phyloP scores from a whole-genome alignment of 2,888 invertebrate species.

The Cyclophora albipunctata region DNA sequence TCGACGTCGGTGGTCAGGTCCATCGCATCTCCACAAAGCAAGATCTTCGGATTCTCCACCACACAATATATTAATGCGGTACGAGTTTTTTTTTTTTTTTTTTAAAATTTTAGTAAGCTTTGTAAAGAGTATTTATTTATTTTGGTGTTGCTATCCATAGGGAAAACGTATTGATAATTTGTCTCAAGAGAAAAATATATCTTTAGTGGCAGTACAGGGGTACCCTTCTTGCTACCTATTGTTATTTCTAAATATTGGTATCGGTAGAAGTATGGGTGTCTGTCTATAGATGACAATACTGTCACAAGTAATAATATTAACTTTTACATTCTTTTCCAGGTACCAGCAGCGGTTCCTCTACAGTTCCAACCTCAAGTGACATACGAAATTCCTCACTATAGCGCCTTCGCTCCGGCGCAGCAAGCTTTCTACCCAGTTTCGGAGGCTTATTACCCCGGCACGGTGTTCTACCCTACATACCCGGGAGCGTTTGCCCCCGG shows the following conservation, averaged over 20 bases:
- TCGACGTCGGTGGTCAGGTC: conserved; percentile 34
- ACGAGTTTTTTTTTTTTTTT: neutral
- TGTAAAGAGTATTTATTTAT: no score
- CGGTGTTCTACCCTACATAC: conserved; percentile 36
- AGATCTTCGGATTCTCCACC: conserved; percentile 51
- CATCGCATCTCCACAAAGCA: conserved; percentile 41
- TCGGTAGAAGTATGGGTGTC: no score
- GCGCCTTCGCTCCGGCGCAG: conserved; percentile 34
- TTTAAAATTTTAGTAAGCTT: no score
- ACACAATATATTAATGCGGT: conserved; percentile 60
- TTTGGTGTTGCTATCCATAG: no score
- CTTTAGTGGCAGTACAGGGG: no score
- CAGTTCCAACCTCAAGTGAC: conserved; percentile 43
- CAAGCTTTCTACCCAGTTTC: conserved; percentile 38
- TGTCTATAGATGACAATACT: no score
- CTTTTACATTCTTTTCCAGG: conserved; percentile 27
- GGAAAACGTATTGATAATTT: no score
- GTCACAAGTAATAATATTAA: no score
- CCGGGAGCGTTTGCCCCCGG: conserved; percentile 20
- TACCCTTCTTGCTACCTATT: no score
- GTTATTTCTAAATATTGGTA: no score
- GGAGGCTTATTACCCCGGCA: conserved; percentile 40
- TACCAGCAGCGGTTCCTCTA: conserved; percentile 36
- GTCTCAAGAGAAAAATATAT: no score
- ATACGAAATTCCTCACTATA: conserved; percentile 41